Evolutionary conservation across 2,797 vertebrate species (phyloP), one percentile per base, ranked within the genome.

Genomic region (Sardinella longiceps): DNA sequence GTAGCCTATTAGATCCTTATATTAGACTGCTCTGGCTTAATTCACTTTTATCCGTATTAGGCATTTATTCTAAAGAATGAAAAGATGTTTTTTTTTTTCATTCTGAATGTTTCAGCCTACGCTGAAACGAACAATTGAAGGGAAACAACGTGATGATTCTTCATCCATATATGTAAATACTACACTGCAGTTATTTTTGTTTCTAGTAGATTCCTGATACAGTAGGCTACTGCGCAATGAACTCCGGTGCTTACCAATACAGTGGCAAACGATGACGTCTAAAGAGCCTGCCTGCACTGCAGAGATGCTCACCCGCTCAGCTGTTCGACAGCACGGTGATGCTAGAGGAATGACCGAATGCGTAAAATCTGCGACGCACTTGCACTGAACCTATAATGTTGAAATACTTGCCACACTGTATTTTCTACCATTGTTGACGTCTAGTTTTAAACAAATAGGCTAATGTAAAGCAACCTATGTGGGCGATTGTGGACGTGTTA

Each of bases 191-290:
- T 70, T 37, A 4, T 9, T 25, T 3, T 33, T 56, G 33, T 43
- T 12, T 80, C 46, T 9, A 74, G 66, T 37, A 15, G 30, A 74
- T 77, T 43, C 70, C 23, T 18, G 7, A 77, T 77, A 43, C 70
- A 43, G 70, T 77, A 77, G 25, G 20, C 5, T 77, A 77, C 37
- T 77, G 70, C 70, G 70, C 70, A 77, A 77, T 43, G 70, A 33
- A 77, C 37, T 77, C 70, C 7, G 70, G 43, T 43, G 70, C 70
- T 43, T 77, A 43, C 66, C 66, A 74, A 37, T 30, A 70, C 37
- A 23, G 70, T 39, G 70, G 70, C 70, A 77, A 77, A 43, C 6
- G 70, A 77, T 77, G 70, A 77, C 70, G 70, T 77, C 2, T 0
- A 43, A 2, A 20, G 33, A 77, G 37, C 7, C 70, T 77, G 15